Base-by-base conservation (phyloP, 2,888 invertebrate genomes). In the Lymantria dispar region DNA sequence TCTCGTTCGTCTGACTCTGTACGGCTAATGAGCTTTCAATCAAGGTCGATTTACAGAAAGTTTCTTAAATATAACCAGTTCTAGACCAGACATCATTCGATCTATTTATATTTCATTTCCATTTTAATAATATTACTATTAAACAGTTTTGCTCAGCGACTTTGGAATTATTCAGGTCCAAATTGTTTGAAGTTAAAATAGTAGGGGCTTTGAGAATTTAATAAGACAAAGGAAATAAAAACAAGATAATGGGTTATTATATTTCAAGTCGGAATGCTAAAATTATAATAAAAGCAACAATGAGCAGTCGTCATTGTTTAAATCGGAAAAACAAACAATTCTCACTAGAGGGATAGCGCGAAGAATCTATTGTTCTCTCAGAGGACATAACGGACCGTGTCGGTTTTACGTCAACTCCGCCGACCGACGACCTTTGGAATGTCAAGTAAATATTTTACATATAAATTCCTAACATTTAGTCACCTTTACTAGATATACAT, bases 351-450 rank as follows among this genome's bases (percentile, higher is more conserved):
- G 84, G 84, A 84, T 83, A 82, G 80, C 82, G 80, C 77, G 82
- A 85, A 85, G 78, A 78, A 67, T 64, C 77, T 77, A 89, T 90
- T 90, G 90, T 90, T 87, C 83, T 83, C 74, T 50, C 72, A 68
- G 82, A 82, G 82, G 85, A 84, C 80, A 88, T 89, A 89, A 89
- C 87, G 90, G 88, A 78, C 80, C 80, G 83, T 81, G 84, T 84
- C 83, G 83, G 84, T 80, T 87, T 86, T 81, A 82, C 86, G 83
- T 85, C 85, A 82, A 80, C 79, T 74, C 62, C 64, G 57, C 55
- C 74, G 78, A 78, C 77, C 74, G 77, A 76, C 79, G 82, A 86
- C 84, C 85, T 80, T 70, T 75, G 71, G 70, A 74, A 79, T 76
- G 72, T 62, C 58, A 52, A 59, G 43, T 37, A 56, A 56, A 54